Base-by-base conservation (phyloP, 2,113 vertebrate species). In the Syngnathus scovelli region DNA sequence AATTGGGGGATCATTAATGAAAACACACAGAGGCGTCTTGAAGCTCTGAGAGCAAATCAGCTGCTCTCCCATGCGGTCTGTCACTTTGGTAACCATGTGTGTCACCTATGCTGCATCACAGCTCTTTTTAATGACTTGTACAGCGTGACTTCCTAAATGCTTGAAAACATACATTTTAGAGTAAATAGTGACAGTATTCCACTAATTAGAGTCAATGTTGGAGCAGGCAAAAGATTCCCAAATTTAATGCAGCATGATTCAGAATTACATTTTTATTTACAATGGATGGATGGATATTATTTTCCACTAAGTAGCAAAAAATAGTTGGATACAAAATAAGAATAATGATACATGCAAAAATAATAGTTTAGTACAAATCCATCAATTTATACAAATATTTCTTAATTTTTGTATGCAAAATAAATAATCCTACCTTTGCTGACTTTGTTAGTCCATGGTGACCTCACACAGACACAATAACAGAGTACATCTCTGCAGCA, bases 1-100 rank as follows among this genome's bases (percentile, higher is more conserved):
- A 91, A 90, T 89, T 88, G 77, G 79, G 72, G 70, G 76, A 79
- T 92, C 87, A 90, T 91, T 90, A 90, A 78, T 66, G 74, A 87
- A 86, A 87, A 83, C 79, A 83, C 76, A 78, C 76, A 70, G 74
- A 70, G 67, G 62, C 63, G 33, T 75, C 65, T 75, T 59, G 60
- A 56, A 69, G 71, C 82, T 48, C 74, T 62, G 75, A 33, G 63
- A 84, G 77, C 78, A 79, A 76, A 77, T 85, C 82, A 80, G 76
- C 78, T 52, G 67, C 67, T 66, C 55, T 87, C 85, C 79, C 83
- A 59, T 61, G 68, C 73, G 87, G 70, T 39, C 72, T 2, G 79
- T 87, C 69, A 64, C 86, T 82, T 69, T 70, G 83, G 83, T 78
- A 76, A 87, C 88, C 78, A 54, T 18, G 36, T 59, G 27, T 38